Evolutionary conservation across 2,888 invertebrate genomes (phyloP).

Genomic region (Alitta virens): DNA sequence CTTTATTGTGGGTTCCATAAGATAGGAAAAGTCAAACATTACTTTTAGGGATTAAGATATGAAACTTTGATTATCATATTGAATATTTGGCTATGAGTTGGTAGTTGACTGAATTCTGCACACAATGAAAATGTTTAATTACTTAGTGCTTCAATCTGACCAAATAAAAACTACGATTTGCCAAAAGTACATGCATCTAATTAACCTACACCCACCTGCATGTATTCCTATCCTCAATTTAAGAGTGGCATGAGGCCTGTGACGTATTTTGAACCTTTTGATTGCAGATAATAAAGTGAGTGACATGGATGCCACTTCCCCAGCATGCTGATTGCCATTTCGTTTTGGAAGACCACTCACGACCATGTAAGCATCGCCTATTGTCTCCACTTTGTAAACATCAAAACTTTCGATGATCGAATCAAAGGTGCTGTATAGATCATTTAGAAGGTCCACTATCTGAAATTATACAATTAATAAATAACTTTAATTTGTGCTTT

Average conservation of each 20-base stretch:
- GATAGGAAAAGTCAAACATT: too few relatives aligned
- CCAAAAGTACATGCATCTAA: too few relatives aligned
- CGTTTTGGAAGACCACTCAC: constrained; percentile 50
- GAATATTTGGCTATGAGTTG: too few relatives aligned
- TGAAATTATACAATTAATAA: constrained; percentile 60
- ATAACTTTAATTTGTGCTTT: too few relatives aligned
- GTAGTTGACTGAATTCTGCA: too few relatives aligned
- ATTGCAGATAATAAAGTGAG: constrained; percentile 49
- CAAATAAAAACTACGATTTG: too few relatives aligned
- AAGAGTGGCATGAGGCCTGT: constrained; percentile 83
- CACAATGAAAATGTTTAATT: too few relatives aligned
- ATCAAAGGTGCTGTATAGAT: constrained; percentile 84
- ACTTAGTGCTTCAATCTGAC: too few relatives aligned
- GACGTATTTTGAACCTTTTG: constrained; percentile 76
- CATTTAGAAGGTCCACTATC: constrained; percentile 84
- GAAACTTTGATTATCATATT: too few relatives aligned
- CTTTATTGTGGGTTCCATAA: too few relatives aligned
- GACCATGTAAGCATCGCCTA: constrained; percentile 52
- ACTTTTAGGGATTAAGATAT: too few relatives aligned
- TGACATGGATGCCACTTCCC: constrained; percentile 53
- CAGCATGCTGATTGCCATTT: constrained; percentile 51
- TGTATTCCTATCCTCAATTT: constrained; percentile 90
- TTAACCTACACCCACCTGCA: too few relatives aligned
- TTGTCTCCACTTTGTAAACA: constrained; percentile 50
- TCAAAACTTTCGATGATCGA: constrained; percentile 79